These are phyloP conservation scores for Lymantria monacha DNA, from an alignment of 2,888 invertebrate genomes.

Conservation along the genomic window DNA sequence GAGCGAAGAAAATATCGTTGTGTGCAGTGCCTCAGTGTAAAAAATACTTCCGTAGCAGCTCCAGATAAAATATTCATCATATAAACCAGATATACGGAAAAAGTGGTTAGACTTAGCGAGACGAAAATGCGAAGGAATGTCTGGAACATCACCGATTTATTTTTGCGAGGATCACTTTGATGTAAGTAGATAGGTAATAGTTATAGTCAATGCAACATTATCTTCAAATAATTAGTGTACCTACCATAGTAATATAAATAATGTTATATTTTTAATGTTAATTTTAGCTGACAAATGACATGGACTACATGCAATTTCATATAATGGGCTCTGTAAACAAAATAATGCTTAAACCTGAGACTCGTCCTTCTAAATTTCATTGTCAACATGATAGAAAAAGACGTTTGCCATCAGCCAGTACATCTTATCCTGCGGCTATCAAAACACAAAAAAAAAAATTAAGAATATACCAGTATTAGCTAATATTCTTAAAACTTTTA, in stretches of 20 bases:
- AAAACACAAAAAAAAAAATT: conserved; percentile 4
- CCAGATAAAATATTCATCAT: conserved; percentile 4
- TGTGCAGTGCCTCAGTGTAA: conserved; percentile 12
- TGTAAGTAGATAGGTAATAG: neutral
- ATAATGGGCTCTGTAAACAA: conserved; percentile 41
- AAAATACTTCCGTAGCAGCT: conserved; percentile 1
- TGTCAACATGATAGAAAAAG: conserved; percentile 35
- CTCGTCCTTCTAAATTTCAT: conserved; percentile 34
- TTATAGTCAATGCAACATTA: neutral
- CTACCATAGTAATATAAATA: neutral
- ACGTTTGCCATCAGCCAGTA: neutral
- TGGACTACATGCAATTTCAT: conserved; percentile 41
- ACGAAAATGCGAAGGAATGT: neutral
- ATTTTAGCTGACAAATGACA: conserved; percentile 39
- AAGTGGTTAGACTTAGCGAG: conserved; percentile 6
- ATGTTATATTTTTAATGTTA: conserved; percentile 3
- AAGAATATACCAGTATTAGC: conserved; percentile 23
- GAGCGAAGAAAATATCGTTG: conserved; percentile 9
- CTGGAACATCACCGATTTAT: conserved; percentile 1
- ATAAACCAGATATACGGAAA: neutral
- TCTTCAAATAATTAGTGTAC: neutral
- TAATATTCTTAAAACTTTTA: conserved; percentile 23
- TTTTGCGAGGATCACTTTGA: conserved; percentile 6
- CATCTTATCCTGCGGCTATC: neutral
- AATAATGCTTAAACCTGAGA: conserved; percentile 38